Evolutionary conservation across 2,113 vertebrate genomes (phyloP).

Genomic region (Ameiurus melas): DNA sequence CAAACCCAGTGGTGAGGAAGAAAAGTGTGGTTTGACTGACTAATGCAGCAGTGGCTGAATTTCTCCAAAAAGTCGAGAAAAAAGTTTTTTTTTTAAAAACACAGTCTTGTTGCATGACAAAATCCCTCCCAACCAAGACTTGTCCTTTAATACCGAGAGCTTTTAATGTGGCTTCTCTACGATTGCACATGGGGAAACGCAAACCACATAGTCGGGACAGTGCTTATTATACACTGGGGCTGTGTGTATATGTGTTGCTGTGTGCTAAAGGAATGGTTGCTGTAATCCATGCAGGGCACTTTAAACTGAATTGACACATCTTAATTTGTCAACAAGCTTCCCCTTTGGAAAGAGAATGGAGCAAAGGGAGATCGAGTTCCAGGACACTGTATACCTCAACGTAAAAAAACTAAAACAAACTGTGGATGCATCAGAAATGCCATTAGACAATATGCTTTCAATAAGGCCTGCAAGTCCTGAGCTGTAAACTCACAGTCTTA

Average conservation of each 20-base stretch:
- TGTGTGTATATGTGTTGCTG: conserved; percentile 62
- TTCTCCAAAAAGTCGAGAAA: conserved; percentile 63
- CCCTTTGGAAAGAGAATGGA: conserved; percentile 45
- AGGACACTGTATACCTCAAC: conserved; percentile 5
- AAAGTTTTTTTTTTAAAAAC: conserved; percentile 49
- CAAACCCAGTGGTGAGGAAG: conserved; percentile 63
- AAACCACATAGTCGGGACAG: conserved; percentile 73
- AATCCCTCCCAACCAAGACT: conserved; percentile 80
- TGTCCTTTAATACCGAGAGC: conserved; percentile 80
- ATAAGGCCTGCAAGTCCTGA: not conserved
- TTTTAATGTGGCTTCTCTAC: conserved; percentile 78
- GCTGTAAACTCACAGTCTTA: not conserved
- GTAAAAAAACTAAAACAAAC: not conserved
- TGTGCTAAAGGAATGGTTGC: conserved; percentile 57
- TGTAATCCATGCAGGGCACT: conserved; percentile 60
- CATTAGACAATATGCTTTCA: conserved; percentile 9
- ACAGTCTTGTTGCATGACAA: conserved; percentile 79
- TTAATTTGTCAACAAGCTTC: conserved; percentile 70
- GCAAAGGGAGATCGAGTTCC: conserved; percentile 49
- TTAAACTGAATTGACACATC: conserved; percentile 65
- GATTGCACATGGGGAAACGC: conserved; percentile 75
- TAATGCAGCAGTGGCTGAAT: conserved; percentile 64
- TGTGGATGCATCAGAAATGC: not conserved
- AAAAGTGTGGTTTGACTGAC: conserved; percentile 60
- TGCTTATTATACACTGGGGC: conserved; percentile 75